Evolutionary conservation across 1,140 invertebrate species (phyloP), one percentile per base, ranked within the genome.

Genomic region (Cherax destructor): DNA sequence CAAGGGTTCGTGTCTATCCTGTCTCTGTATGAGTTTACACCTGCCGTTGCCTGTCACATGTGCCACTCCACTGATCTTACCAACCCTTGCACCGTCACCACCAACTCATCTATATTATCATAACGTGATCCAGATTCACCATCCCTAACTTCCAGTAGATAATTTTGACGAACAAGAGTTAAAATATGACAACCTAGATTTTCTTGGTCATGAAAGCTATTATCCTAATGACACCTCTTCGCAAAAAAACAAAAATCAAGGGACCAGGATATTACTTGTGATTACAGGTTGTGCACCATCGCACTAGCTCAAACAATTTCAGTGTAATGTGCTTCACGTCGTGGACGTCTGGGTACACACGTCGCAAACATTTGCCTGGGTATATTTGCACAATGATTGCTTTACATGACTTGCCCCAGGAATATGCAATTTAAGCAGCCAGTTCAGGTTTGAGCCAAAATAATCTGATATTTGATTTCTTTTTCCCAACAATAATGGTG

Each of bases 391-490:
- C 69, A 74, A 11, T 24, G 69, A 24, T 30, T 21, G 24, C 1
- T 30, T 74, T 74, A 74, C 69, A 74, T 74, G n/a, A 74, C 69
- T 74, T 30, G 69, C 69, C 69, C 11, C 69, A n/a, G 69, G 69
- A 74, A 74, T 74, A 74, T 5, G 69, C 21, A 74, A 74, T 74
- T 74, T 74, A 74, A 74, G 24, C n/a, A 74, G 30, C 69, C 5
- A 74, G n/a, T 74, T 74, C 24, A 10, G 24, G 69, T 1, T 16
- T 9, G 69, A 65, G 4, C 18, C 61, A 65, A 59, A 41, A 41
- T 10, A 59, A 59, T 16, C 56, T 59, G 56, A 59, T 59, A 59
- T 59, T 59, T 59, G 56, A 10, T 59, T 59, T 59, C 56, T 9
- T 59, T 9, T 59, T 16, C 30, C 30, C 30, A 41, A 41, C 30